Conservation (phyloP, 2,888 invertebrate genomes). For the Cantharis rufa region DNA sequence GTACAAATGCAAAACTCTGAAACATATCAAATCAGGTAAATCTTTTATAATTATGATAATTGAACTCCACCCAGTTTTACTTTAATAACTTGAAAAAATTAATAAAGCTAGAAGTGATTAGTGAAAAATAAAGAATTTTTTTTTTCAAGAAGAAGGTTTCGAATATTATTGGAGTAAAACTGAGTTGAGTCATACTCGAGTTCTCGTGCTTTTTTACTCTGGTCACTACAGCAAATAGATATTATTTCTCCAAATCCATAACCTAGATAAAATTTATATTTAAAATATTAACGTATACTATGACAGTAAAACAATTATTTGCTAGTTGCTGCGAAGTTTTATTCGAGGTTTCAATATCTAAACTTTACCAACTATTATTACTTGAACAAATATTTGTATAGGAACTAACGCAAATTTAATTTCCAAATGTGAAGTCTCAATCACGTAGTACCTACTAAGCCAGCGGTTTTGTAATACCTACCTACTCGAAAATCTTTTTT, state of each 20-base stretch:
- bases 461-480: neutral
- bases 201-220: neutral
- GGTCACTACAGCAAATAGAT: neutral
- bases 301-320: neutral
- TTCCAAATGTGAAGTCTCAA: neutral
- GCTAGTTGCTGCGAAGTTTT: neutral
- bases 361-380: neutral
- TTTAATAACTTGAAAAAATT: too few species aligned
- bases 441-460: neutral
- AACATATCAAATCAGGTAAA: neutral
- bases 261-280: neutral
- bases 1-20: neutral
- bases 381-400: neutral
- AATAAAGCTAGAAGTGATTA: too few species aligned
- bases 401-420: neutral
- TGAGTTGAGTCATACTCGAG: too few species aligned
- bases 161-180: too few species aligned
- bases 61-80: too few species aligned
- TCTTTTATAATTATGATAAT: neutral
- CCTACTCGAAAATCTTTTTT: neutral
- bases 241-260: neutral
- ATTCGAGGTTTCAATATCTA: neutral
- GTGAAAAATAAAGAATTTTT: too few species aligned
- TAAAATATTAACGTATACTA: neutral
- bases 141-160: too few species aligned